Conservation (phyloP, 2,888 invertebrate genomes). For the Galerucella pusilla region DNA sequence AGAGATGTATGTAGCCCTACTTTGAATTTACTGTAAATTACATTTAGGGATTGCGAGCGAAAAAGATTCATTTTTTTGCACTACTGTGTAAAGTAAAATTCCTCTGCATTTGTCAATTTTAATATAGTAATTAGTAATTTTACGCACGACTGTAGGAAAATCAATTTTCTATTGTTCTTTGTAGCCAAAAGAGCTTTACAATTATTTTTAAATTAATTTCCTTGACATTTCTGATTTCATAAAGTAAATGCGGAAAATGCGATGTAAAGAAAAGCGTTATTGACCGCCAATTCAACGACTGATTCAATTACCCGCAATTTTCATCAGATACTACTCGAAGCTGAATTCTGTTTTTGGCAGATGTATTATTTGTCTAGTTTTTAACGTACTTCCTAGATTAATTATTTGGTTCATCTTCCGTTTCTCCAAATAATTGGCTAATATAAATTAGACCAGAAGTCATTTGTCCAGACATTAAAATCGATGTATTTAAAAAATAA, state of each 20-base stretch:
- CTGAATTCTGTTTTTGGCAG: background rate
- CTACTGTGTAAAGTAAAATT: no score
- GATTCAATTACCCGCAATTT: conserved; percentile 1
- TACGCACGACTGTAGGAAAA: no score
- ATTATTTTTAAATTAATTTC: background rate
- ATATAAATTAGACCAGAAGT: background rate
- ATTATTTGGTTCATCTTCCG: background rate
- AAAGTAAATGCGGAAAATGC: background rate
- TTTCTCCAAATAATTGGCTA: background rate
- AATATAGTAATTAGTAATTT: no score
- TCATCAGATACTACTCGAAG: background rate
- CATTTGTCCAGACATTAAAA: background rate
- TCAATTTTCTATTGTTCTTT: no score
- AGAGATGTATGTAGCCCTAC: no score
- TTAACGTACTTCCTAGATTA: background rate
- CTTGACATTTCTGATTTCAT: background rate
- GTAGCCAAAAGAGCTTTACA: no score
- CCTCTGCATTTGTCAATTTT: no score
- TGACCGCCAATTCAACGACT: background rate
- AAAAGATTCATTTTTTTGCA: no score
- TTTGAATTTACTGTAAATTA: no score
- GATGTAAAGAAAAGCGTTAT: background rate
- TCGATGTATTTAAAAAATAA: background rate
- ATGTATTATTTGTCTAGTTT: background rate
- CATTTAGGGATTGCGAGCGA: no score